Base-by-base conservation (phyloP, 2,888 invertebrate genomes). In the Polydrusus pterygomalis region DNA sequence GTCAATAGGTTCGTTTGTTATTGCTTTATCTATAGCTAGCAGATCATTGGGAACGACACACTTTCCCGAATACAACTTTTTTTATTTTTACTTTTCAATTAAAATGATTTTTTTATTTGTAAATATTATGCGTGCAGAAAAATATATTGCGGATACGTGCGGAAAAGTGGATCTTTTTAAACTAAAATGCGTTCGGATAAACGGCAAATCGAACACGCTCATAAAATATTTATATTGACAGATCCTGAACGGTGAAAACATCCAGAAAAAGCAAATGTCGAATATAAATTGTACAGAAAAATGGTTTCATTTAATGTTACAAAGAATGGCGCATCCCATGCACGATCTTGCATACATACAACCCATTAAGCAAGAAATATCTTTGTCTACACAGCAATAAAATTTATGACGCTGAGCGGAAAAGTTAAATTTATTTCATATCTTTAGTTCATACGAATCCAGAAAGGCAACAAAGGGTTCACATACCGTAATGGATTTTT, bases 401-500 rank as follows among this genome's bases (percentile, higher is more conserved):
- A 56, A 56, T 56, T 56, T 56, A 56, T 34, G 25, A n/a, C 34
- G 30, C 34, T 9, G 9, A 56, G 56, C 30, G 10, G 11, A 56
- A 25, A 56, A 30, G 56, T 56, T 56, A 34, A 56, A 56, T 30
- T 56, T 56, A 34, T 56, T 17, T 1, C 30, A 54, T 34, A 56
- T 15, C 34, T 56, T 30, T 9, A 56, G 34, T 9, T 34, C 15
- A 20, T 56, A 56, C 15, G 15, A 6, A 56, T 20, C 20, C 34
- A 56, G 15, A 56, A 54, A 56, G 34, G n/a, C 34, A 34, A 56
- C 56, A 56, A 56, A 56, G 56, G 56, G n/a, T 34, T 30, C 56
- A 56, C 54, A 54, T 13, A 30, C 3, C 10, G 10, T 20, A 51
- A 20, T 51, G 18, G 11, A 8, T 11, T 51, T 47, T 15, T 47